Base-by-base conservation (phyloP, 2,888 invertebrate species). In the Parnassius mnemosyne region DNA sequence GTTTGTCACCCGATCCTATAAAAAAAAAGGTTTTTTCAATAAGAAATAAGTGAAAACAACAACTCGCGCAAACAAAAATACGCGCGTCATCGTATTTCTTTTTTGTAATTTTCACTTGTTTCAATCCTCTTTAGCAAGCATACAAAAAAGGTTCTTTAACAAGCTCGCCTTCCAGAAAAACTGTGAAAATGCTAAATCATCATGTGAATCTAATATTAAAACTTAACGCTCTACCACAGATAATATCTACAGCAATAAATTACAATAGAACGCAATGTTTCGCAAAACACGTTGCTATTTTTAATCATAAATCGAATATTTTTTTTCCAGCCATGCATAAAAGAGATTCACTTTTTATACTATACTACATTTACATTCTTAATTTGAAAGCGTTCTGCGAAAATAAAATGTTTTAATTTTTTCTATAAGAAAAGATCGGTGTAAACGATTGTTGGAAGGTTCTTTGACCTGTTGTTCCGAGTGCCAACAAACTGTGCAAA, bases 221-320 rank as follows among this genome's bases (percentile, higher is more conserved):
- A 46, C 46, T 61, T 61, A 56, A 52, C 56, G 51, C 44, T 46
- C 54, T n/a, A 11, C 25, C 51, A 50, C 25, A 51, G 55, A 61
- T 61, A 49, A 61, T 16, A 55, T 61, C 55, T 50, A 60, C 59
- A 46, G 34, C 25, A 53, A 60, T 54, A 60, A 54, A 60, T 60
- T 50, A 60, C 49, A 60, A 46, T 13, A 50, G 20, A 55, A 16
- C n/a, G 50, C 16, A 60, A 60, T 50, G 60, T 60, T 55, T 60
- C 49, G 47, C 50, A 20, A 54, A 52, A 59, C 59, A 49, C 41
- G 47, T 49, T 49, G 46, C 60, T 53, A 46, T 54, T 49, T 13
- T 54, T 25, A 49, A 50, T 54, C 49, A 54, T 50, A 54, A 60
- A 60, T 51, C 42, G 57, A 50, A 57, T 20, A 20, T 50, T n/a